Evolutionary conservation across 2,797 vertebrate species (phyloP).

Genomic region (Meda fulgida): DNA sequence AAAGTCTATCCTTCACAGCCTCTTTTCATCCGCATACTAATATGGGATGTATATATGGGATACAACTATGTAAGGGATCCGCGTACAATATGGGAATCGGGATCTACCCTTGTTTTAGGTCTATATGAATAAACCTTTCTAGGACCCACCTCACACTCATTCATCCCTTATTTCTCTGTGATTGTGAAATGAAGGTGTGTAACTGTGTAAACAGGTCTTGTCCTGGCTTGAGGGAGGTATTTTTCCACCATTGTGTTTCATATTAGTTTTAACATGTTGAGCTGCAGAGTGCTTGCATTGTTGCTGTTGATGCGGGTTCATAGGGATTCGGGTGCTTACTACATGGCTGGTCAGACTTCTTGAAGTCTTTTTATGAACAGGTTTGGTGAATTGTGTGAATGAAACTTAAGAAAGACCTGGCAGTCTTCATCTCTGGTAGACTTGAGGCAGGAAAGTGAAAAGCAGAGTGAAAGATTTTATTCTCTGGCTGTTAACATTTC

Average conservation of each 20-base stretch:
- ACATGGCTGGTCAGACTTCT: neutral
- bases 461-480: neutral
- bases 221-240: slow-evolving; percentile 46
- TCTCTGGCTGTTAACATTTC: neutral
- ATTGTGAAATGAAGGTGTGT: slow-evolving; percentile 52
- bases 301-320: neutral
- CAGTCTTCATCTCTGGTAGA: neutral
- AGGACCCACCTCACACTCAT: neutral
- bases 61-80: too few relatives aligned
- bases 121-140: slow-evolving; percentile 13
- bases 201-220: slow-evolving; percentile 52
- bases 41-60: too few relatives aligned
- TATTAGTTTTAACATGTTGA: slow-evolving; percentile 19
- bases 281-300: neutral
- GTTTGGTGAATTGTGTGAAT: neutral
- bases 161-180: neutral
- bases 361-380: neutral
- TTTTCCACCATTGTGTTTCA: slow-evolving; percentile 36
- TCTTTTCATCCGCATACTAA: neutral
- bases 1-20: neutral
- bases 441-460: neutral
- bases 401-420: neutral
- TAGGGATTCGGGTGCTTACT: neutral
- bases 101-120: neutral
- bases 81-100: neutral